Conservation (phyloP, 2,113 vertebrate genomes). For the Saguinus midas region DNA sequence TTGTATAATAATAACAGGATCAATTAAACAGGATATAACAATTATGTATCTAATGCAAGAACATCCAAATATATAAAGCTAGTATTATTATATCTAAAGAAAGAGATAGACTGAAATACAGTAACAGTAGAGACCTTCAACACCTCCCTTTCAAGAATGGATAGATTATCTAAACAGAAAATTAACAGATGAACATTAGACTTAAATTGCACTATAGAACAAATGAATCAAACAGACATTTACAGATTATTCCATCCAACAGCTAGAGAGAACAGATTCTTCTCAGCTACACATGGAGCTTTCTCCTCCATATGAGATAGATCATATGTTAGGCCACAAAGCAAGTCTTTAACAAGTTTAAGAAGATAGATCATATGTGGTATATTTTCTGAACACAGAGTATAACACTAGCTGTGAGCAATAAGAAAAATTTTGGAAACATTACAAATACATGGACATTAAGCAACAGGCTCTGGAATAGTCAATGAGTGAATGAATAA, state of each 20-base stretch:
- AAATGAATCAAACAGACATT: background rate
- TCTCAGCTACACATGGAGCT: background rate
- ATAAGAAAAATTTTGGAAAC: background rate
- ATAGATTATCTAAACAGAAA: background rate
- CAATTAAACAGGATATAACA: background rate
- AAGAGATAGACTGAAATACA: background rate
- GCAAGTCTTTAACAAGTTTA: background rate
- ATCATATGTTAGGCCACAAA: background rate
- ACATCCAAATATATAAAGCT: background rate
- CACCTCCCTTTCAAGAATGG: background rate
- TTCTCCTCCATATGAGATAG: background rate
- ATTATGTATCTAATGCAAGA: background rate
- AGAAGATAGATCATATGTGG: background rate
- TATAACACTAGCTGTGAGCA: background rate
- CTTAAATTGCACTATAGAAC: background rate
- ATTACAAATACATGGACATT: background rate
- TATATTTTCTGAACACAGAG: background rate
- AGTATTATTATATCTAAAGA: background rate
- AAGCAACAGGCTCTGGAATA: background rate
- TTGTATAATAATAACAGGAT: background rate
- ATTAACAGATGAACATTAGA: background rate
- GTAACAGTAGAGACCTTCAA: background rate
- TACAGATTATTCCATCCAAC: background rate
- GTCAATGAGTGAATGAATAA: background rate
- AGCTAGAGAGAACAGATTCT: background rate